Conservation (phyloP, 2,113 vertebrate genomes). For the Syngnathoides biaculeatus region DNA sequence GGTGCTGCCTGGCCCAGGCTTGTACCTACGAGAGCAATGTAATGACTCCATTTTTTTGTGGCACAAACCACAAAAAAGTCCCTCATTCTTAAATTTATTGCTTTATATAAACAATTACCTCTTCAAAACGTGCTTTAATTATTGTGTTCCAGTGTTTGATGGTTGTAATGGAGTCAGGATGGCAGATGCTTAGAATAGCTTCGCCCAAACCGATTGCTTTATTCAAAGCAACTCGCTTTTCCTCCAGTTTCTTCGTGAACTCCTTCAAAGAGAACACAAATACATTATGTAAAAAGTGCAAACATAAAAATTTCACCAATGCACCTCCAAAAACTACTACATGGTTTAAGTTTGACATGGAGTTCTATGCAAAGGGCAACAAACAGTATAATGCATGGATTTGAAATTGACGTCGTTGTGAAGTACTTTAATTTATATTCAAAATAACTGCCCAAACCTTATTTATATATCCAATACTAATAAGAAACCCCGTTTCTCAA, state of each 20-base stretch:
- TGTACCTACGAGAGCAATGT: constrained; percentile 75
- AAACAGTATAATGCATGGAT: too few species aligned
- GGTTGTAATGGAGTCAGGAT: constrained; percentile 96
- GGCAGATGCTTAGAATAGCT: constrained; percentile 88
- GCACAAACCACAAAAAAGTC: neutral
- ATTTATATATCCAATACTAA: too few species aligned
- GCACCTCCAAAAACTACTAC: too few species aligned
- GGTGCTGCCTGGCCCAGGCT: constrained; percentile 93
- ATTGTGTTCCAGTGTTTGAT: constrained; percentile 99
- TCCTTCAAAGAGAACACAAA: constrained; percentile 73
- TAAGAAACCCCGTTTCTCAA: too few species aligned
- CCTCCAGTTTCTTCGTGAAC: constrained; percentile 94
- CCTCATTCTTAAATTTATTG: neutral
- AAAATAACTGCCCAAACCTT: too few species aligned
- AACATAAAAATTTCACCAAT: neutral
- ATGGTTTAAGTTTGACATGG: too few species aligned
- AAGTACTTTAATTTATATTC: too few species aligned
- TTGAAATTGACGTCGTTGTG: too few species aligned
- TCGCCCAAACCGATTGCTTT: constrained; percentile 91
- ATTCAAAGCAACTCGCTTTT: constrained; percentile 84
- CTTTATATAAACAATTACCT: constrained; percentile 77
- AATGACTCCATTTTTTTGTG: neutral
- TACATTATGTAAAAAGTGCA: constrained; percentile 23
- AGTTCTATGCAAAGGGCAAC: too few species aligned
- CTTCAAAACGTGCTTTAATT: constrained; percentile 95